Evolutionary conservation across 1,140 invertebrate species (phyloP).

Genomic region (Scaptodrosophila lebanonensis): DNA sequence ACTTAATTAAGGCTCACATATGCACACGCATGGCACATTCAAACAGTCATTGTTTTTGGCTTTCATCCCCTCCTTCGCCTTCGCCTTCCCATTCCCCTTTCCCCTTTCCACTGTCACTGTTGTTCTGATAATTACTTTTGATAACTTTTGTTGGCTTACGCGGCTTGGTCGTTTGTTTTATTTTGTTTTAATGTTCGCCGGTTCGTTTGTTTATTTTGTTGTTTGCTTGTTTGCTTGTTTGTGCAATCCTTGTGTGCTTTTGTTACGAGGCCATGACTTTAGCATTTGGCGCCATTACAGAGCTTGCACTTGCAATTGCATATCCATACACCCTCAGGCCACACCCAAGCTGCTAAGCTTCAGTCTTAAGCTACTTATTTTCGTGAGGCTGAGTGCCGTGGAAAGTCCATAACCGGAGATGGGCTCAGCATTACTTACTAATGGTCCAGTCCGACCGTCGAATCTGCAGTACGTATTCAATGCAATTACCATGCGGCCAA

Average conservation of each 20-base stretch:
- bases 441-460: no score
- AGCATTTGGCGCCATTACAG: conserved; percentile 34
- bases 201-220: neutral
- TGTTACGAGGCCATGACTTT: neutral
- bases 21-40: conserved; percentile 5
- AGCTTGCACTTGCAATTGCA: conserved; percentile 20
- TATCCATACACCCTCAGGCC: conserved; percentile 1
- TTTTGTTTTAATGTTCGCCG: no score
- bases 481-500: no score
- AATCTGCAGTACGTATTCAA: no score
- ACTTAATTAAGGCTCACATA: conserved; percentile 35
- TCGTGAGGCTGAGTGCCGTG: conserved; percentile 28
- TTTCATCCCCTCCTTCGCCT: neutral
- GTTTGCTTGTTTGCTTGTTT: conserved; percentile 6
- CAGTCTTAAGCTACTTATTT: neutral
- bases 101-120: neutral
- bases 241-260: conserved; percentile 8
- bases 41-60: no score
- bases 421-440: no score
- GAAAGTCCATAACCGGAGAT: conserved; percentile 16
- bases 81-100: neutral
- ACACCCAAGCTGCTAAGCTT: conserved; percentile 6
- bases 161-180: conserved; percentile 2
- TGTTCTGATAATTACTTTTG: conserved; percentile 39
- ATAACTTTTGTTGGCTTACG: conserved; percentile 34